These are phyloP conservation scores for Chesias legatella DNA, from an alignment of 2,888 invertebrate species.

Conservation along the genomic window DNA sequence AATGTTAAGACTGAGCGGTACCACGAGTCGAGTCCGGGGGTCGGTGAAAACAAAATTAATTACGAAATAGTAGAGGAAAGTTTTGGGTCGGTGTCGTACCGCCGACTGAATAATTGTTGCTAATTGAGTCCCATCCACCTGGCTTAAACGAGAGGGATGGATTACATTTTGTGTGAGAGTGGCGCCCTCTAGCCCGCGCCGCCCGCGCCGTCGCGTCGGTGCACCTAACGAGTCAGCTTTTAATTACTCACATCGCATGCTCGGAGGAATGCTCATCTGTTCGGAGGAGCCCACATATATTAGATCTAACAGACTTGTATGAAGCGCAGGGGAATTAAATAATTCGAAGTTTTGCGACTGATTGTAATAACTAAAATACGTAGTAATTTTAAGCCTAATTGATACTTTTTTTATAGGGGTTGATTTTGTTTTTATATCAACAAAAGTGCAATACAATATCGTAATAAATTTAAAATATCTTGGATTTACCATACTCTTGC, in stretches of 20 bases:
- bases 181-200: slow-evolving; percentile 17
- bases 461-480: no score
- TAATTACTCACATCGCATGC: slow-evolving; percentile 41
- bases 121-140: slow-evolving; percentile 71
- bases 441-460: no score
- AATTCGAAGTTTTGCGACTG: neutral
- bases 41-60: slow-evolving; percentile 69
- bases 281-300: slow-evolving; percentile 28
- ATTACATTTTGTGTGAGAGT: slow-evolving; percentile 40
- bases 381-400: no score
- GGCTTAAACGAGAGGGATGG: slow-evolving; percentile 42
- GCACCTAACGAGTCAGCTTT: slow-evolving; percentile 43
- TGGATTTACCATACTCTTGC: no score
- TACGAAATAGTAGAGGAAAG: slow-evolving; percentile 67
- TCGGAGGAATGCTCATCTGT: slow-evolving; percentile 30
- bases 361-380: no score
- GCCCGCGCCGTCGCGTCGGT: slow-evolving; percentile 16
- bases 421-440: no score
- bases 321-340: slow-evolving; percentile 7
- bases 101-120: slow-evolving; percentile 68
- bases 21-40: slow-evolving; percentile 43
- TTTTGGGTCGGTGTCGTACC: slow-evolving; percentile 62
- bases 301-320: slow-evolving; percentile 13
- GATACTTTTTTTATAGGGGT: no score
- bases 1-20: slow-evolving; percentile 36